Conservation (phyloP, 2,113 vertebrate species). For the Malurus melanocephalus region DNA sequence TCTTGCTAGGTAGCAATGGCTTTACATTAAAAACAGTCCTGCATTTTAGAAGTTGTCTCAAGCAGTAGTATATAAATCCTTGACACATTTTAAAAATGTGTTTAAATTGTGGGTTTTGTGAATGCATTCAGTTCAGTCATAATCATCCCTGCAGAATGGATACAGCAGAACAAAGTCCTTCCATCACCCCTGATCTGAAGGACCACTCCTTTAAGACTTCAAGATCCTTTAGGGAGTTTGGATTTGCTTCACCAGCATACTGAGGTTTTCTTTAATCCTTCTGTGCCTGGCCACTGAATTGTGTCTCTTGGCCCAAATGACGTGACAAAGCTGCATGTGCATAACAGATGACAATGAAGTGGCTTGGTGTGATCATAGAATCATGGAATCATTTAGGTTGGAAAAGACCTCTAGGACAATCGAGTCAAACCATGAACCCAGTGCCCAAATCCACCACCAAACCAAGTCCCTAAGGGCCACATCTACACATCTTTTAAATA, state of each 20-base stretch:
- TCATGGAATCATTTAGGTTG: not conserved
- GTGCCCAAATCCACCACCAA: not conserved
- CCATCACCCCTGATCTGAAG: not conserved
- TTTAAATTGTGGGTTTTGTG: slow-evolving; percentile 7
- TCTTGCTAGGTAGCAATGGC: slow-evolving; percentile 61
- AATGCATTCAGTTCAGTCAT: not conserved
- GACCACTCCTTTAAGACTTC: not conserved
- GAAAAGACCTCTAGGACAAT: not conserved
- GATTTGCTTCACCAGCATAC: not conserved
- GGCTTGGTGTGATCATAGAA: not conserved
- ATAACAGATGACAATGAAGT: not conserved
- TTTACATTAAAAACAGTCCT: slow-evolving; percentile 57
- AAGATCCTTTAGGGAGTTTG: not conserved
- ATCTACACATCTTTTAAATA: not conserved
- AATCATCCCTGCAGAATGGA: not conserved
- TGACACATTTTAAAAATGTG: not conserved
- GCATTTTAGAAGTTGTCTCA: slow-evolving; percentile 17
- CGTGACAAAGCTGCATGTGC: not conserved
- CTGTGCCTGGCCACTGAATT: not conserved
- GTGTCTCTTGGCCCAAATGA: not conserved
- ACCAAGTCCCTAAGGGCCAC: not conserved
- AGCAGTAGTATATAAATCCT: slow-evolving; percentile 12
- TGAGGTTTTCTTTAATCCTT: not conserved
- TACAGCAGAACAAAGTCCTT: not conserved
- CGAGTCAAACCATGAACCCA: fast-evolving